A percentile compares a stretch with the other conserved stretches of the same genome.
These are phyloP conservation scores for Sphaerodactylus townsendi DNA, from an alignment of 2,113 vertebrate genomes.

Conservation along the genomic window DNA sequence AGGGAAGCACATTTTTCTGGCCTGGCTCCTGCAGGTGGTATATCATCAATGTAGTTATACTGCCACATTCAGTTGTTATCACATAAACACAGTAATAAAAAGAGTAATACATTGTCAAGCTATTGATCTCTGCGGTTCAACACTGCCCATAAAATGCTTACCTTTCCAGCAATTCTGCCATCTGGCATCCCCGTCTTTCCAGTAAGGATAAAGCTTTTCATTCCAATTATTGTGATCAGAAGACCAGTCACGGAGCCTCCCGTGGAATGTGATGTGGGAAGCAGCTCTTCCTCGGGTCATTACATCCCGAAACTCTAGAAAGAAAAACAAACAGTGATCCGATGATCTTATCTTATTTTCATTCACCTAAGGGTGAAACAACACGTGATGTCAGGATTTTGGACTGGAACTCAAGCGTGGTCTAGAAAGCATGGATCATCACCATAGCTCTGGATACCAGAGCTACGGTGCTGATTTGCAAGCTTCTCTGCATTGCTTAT, in stretches of 20 bases:
- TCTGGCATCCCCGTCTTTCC: slow-evolving; percentile 72
- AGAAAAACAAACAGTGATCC: slow-evolving; percentile 37
- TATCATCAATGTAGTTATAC: background rate
- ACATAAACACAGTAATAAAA: background rate
- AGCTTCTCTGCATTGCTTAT: no score
- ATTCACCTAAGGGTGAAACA: background rate
- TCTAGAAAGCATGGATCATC: no score
- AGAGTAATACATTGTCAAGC: background rate
- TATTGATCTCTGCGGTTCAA: slow-evolving; percentile 5
- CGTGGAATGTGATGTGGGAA: slow-evolving; percentile 37
- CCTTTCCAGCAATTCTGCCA: slow-evolving; percentile 80
- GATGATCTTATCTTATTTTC: background rate
- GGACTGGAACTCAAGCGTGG: no score
- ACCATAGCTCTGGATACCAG: no score
- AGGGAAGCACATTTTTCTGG: background rate
- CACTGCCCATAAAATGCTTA: background rate
- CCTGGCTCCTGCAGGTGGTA: background rate
- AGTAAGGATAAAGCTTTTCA: slow-evolving; percentile 86
- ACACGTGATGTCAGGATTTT: no score
- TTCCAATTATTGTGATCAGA: slow-evolving; percentile 88
- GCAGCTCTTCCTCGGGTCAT: slow-evolving; percentile 61
- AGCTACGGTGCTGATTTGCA: no score
- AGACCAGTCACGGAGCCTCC: slow-evolving; percentile 71
- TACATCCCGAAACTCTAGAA: slow-evolving; percentile 71
- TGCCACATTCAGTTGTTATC: background rate